Evolutionary conservation across 92 coral and sea anemone genomes (phyloP).

Genomic region (Porites lobata): DNA sequence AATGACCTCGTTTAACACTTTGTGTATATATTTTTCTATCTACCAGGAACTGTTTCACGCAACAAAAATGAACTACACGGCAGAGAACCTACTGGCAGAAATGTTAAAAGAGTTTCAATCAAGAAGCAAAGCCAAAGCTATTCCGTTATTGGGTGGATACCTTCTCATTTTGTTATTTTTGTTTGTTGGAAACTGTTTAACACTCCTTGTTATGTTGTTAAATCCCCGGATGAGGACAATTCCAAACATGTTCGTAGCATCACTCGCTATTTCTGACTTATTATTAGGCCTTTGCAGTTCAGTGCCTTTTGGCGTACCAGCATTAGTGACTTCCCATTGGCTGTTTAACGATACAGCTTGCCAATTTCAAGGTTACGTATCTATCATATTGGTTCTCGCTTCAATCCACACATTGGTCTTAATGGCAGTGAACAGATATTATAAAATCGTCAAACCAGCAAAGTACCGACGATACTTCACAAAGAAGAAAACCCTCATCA

Average conservation of each 20-base stretch:
- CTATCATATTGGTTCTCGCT: conserved; percentile 55
- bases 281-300: background rate
- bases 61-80: background rate
- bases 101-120: conserved; percentile 49
- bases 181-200: background rate
- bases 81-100: background rate
- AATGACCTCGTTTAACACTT: too few species aligned
- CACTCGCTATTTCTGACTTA: too few species aligned
- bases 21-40: too few species aligned
- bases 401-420: conserved; percentile 42
- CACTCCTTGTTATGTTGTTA: conserved; percentile 57
- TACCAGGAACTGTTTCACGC: too few species aligned
- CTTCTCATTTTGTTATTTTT: conserved; percentile 37
- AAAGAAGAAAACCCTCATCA: too few species aligned
- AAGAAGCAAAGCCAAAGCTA: conserved; percentile 48
- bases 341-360: too few species aligned
- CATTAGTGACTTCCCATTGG: background rate
- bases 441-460: too few species aligned
- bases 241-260: conserved; percentile 15
- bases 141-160: conserved; percentile 38
- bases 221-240: conserved; percentile 47
- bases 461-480: too few species aligned
- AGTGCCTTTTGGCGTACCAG: conserved; percentile 52
- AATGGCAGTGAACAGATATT: too few species aligned
- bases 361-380: background rate